Conservation (phyloP, 2,888 invertebrate genomes). For the Caenorhabditis sulstoni region DNA sequence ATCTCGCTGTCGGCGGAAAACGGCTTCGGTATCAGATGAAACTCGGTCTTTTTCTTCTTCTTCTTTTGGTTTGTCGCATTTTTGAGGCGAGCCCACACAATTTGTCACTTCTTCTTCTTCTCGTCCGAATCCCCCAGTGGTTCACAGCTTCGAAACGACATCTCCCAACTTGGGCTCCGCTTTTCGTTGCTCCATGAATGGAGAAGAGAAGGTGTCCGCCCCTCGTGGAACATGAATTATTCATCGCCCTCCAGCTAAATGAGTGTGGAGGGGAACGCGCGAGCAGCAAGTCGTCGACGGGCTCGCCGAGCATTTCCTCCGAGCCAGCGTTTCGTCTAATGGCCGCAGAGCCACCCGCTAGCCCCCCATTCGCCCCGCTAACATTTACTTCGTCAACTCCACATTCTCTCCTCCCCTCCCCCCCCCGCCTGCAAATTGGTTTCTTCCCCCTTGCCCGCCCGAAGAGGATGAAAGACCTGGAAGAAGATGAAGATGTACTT, state of each 20-base stretch:
- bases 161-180: constrained; percentile 10
- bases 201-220: constrained; percentile 26
- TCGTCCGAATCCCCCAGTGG: constrained; percentile 37
- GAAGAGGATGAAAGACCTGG: not conserved
- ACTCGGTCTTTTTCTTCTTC: constrained; percentile 11
- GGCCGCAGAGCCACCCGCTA: constrained; percentile 35
- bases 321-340: constrained; percentile 37
- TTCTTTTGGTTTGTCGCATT: constrained; percentile 33
- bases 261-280: constrained; percentile 39
- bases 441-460: not conserved
- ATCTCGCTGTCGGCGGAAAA: not conserved
- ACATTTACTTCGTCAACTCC: constrained; percentile 54
- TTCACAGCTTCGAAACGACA: constrained; percentile 37
- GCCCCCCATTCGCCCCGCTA: constrained; percentile 18
- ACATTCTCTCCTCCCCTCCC: constrained; percentile 16
- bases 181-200: constrained; percentile 29
- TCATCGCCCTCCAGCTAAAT: constrained; percentile 45
- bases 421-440: constrained; percentile 26
- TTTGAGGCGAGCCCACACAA: constrained; percentile 36
- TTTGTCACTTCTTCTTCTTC: constrained; percentile 44
- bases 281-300: not conserved
- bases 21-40: constrained; percentile 33
- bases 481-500: not conserved
- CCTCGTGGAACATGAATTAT: constrained; percentile 45
- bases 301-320: constrained; percentile 42